Evolutionary conservation across 2,888 invertebrate species (phyloP).

Genomic region (Pilophorus perplexus): DNA sequence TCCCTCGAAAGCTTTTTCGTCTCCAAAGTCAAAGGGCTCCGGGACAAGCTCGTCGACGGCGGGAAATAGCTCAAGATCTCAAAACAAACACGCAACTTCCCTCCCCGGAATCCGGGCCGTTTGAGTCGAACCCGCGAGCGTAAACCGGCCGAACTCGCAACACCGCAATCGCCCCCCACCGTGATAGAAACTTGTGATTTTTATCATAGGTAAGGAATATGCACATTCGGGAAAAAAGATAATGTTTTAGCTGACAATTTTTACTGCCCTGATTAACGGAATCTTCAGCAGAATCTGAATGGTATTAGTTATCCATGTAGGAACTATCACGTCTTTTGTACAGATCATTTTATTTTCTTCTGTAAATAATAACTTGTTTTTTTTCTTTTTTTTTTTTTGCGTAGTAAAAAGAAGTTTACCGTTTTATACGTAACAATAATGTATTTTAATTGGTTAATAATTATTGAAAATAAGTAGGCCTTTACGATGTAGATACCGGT

Average conservation of each 20-base stretch:
- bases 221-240: no score
- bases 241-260: no score
- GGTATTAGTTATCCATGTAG: constrained; percentile 16
- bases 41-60: constrained; percentile 62
- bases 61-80: constrained; percentile 11
- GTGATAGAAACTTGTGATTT: not conserved
- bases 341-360: not conserved
- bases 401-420: constrained; percentile 19
- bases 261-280: not conserved
- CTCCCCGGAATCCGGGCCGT: not conserved
- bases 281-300: not conserved
- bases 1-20: constrained; percentile 93
- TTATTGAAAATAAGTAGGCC: not conserved
- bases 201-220: no score
- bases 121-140: no score
- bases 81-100: not conserved
- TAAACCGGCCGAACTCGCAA: no score
- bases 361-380: constrained; percentile 12
- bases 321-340: constrained; percentile 3
- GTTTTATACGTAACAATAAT: constrained; percentile 20
- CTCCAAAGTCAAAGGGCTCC: constrained; percentile 83
- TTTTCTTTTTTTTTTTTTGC: no score
- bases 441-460: constrained; percentile 5
- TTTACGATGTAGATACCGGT: not conserved
- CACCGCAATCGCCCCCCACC: not conserved